These are phyloP conservation scores for Argyresthia albistria DNA, from an alignment of 2,888 invertebrate species.

Conservation along the genomic window DNA sequence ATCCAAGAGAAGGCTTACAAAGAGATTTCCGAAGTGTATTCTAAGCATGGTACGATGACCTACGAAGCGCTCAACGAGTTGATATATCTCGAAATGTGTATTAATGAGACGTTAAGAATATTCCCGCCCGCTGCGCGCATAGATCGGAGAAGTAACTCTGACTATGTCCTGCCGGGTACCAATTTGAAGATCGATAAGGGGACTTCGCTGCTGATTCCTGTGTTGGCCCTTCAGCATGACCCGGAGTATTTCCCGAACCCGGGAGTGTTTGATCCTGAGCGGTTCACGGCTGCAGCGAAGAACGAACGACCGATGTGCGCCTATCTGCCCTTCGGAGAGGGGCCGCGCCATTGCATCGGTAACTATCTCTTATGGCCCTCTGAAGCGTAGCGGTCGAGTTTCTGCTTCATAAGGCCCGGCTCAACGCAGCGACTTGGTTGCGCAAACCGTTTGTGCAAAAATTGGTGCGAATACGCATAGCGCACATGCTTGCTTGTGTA, in stretches of 20 bases:
- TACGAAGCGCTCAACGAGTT: conserved; percentile 45
- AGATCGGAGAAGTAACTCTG: conserved; percentile 21
- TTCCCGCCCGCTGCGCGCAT: conserved; percentile 30
- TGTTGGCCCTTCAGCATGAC: conserved; percentile 19
- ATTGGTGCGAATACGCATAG: no score
- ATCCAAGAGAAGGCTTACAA: conserved; percentile 33
- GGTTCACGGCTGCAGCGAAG: conserved; percentile 15
- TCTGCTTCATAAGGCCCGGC: no score
- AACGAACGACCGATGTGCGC: conserved; percentile 17
- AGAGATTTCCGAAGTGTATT: conserved; percentile 33
- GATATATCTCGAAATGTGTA: conserved; percentile 39
- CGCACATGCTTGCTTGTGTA: no score
- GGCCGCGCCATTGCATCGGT: conserved; percentile 44
- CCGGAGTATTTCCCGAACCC: conserved; percentile 16
- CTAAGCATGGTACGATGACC: conserved; percentile 27
- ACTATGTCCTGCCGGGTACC: conserved; percentile 27
- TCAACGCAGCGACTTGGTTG: no score
- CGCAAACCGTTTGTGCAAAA: no score
- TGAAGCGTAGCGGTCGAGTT: conserved; percentile 7
- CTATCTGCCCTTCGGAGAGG: conserved; percentile 40
- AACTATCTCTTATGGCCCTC: background rate
- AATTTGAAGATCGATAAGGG: conserved; percentile 23
- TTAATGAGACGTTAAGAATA: conserved; percentile 40
- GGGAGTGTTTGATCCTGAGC: conserved; percentile 16
- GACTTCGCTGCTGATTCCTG: conserved; percentile 16